Percentiles rank a stretch among this genome's conserved stretches.
phyloP scores from a whole-genome alignment of 1,140 invertebrate species.

The Orchesella cincta region DNA sequence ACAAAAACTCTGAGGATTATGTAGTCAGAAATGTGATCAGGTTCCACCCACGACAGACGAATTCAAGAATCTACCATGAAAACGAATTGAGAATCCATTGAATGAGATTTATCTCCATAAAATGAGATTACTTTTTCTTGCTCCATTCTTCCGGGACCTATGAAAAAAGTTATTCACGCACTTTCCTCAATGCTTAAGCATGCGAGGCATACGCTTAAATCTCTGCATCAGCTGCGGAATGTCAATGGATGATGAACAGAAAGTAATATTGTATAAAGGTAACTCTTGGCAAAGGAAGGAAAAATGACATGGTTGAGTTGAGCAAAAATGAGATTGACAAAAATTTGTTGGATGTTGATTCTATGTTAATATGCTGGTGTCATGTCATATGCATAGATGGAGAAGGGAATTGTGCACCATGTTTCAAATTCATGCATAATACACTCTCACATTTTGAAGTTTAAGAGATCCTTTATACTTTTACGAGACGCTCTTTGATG shows the following conservation, averaged over 20 bases:
- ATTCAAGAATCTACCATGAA: neutral
- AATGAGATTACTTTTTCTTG: conserved; percentile 11
- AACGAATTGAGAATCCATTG: neutral
- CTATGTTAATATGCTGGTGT: neutral
- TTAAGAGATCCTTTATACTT: neutral
- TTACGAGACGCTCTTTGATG: neutral
- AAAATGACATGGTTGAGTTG: neutral
- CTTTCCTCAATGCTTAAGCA: neutral
- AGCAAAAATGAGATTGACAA: neutral
- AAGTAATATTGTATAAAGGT: neutral
- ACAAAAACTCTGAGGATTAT: neutral
- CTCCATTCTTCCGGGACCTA: neutral
- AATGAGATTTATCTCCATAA: conserved; percentile 13
- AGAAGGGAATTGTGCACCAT: neutral
- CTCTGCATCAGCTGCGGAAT: neutral
- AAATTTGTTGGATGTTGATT: neutral
- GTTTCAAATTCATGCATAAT: neutral
- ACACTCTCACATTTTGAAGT: too few species aligned
- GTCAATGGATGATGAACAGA: neutral
- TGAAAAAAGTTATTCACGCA: neutral
- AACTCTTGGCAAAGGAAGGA: neutral
- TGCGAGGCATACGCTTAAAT: neutral
- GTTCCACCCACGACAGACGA: neutral
- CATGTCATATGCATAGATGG: neutral
- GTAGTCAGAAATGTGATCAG: neutral